These are phyloP conservation scores for Eufriesea mexicana DNA, from an alignment of 1,140 invertebrate genomes.

Conservation along the genomic window DNA sequence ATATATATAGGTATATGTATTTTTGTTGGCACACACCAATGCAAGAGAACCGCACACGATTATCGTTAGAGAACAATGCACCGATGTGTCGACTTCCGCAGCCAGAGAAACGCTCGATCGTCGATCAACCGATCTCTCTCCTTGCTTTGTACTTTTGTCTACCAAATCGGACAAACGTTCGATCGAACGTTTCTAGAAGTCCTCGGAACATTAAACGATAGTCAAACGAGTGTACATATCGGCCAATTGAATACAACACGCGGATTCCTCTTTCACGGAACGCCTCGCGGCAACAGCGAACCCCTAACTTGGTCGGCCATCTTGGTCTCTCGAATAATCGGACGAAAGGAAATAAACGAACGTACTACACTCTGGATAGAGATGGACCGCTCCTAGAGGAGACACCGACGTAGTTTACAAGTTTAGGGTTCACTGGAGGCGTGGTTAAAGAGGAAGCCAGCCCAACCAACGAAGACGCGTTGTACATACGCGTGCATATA, in stretches of 20 bases:
- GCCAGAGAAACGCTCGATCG: neutral
- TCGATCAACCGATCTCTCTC: neutral
- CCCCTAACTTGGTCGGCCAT: neutral
- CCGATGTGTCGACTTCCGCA: neutral
- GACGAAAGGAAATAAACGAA: neutral
- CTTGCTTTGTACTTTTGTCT: no score
- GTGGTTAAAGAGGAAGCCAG: slow-evolving; percentile 7
- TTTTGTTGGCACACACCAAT: slow-evolving; percentile 28
- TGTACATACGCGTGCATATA: slow-evolving; percentile 26
- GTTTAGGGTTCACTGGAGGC: neutral
- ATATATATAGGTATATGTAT: slow-evolving; percentile 15
- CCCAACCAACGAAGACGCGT: neutral
- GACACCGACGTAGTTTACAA: neutral
- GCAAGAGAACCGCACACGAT: slow-evolving; percentile 26
- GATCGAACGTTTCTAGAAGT: slow-evolving; percentile 9
- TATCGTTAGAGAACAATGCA: slow-evolving; percentile 10
- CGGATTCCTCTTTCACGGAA: neutral
- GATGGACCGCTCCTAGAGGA: slow-evolving; percentile 1
- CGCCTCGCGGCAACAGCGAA: neutral
- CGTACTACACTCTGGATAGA: neutral
- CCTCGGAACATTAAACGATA: neutral
- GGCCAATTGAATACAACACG: neutral
- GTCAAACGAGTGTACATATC: slow-evolving; percentile 1
- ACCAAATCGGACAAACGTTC: neutral
- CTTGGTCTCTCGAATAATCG: neutral